Conservation (phyloP, 2,797 vertebrate genomes). For the Poecilia wingei region DNA sequence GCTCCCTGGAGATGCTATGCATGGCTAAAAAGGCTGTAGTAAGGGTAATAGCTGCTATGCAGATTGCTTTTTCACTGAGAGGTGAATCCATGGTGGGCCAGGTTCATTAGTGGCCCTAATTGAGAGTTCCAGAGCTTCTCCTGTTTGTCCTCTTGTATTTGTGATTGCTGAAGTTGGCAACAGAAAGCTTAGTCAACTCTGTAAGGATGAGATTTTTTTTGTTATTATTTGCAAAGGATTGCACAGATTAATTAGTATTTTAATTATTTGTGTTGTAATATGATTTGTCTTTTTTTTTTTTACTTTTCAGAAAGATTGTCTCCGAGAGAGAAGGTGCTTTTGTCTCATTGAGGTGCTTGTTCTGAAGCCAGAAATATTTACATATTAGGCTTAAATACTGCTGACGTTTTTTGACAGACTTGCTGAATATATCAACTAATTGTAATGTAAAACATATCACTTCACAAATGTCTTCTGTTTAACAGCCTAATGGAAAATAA, state of each 20-base stretch:
- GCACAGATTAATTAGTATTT: background rate
- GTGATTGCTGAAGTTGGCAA: slow-evolving; percentile 41
- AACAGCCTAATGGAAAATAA: slow-evolving; percentile 20
- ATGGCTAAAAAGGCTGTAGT: slow-evolving; percentile 25
- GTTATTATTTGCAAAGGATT: background rate
- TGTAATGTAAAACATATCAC: slow-evolving; percentile 27
- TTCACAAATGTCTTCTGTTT: slow-evolving; percentile 33
- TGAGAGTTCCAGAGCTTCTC: slow-evolving; percentile 54
- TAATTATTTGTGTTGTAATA: background rate
- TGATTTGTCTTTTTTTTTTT: background rate
- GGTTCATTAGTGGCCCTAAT: slow-evolving; percentile 67
- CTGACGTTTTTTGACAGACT: slow-evolving; percentile 9
- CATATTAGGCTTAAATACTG: slow-evolving; percentile 20
- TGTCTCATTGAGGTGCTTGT: background rate
- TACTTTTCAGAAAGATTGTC: background rate
- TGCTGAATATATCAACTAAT: slow-evolving; percentile 9
- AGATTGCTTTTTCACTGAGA: slow-evolving; percentile 65
- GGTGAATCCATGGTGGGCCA: slow-evolving; percentile 54
- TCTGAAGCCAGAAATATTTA: background rate
- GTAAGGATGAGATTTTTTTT: background rate
- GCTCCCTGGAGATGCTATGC: slow-evolving; percentile 42
- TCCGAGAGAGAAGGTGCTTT: background rate
- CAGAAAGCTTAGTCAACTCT: slow-evolving; percentile 22
- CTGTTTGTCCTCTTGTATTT: slow-evolving; percentile 46
- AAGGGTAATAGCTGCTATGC: slow-evolving; percentile 43